A percentile compares a stretch with the other conserved stretches of the same genome.
phyloP scores from a whole-genome alignment of 92 coral and sea anemone genomes.

The Siderastrea radians region DNA sequence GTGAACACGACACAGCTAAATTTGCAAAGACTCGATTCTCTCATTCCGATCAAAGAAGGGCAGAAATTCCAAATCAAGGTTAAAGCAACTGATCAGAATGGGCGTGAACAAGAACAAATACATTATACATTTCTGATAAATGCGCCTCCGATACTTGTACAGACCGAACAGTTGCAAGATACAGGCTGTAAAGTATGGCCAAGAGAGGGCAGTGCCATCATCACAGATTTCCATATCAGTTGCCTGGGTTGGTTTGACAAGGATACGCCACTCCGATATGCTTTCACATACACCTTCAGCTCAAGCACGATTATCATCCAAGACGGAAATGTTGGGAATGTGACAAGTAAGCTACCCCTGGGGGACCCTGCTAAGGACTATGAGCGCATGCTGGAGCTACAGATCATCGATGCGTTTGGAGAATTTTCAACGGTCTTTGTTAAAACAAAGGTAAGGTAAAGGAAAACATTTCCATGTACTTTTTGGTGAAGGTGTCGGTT shows the following conservation, averaged over 20 bases:
- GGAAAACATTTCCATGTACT: not conserved
- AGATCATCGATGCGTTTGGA: conserved; percentile 72
- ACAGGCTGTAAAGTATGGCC: conserved; percentile 70
- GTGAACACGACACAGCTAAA: conserved; percentile 23
- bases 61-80: conserved; percentile 24
- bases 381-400: conserved; percentile 56
- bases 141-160: conserved; percentile 59
- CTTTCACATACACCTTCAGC: conserved; percentile 70
- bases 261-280: conserved; percentile 72
- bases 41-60: conserved; percentile 14
- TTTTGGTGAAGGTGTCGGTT: no score
- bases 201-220: conserved; percentile 68
- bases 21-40: conserved; percentile 22
- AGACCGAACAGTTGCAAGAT: not conserved
- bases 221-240: conserved; percentile 63
- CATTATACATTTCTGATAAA: conserved; percentile 51
- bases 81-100: not conserved
- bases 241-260: conserved; percentile 80
- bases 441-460: conserved; percentile 52
- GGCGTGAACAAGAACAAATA: conserved; percentile 1
- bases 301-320: conserved; percentile 71
- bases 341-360: conserved; percentile 70
- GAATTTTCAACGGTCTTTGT: conserved; percentile 51
- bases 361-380: conserved; percentile 70
- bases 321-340: conserved; percentile 61